Base-by-base conservation (phyloP, 2,888 invertebrate genomes). In the Polia nebulosa region DNA sequence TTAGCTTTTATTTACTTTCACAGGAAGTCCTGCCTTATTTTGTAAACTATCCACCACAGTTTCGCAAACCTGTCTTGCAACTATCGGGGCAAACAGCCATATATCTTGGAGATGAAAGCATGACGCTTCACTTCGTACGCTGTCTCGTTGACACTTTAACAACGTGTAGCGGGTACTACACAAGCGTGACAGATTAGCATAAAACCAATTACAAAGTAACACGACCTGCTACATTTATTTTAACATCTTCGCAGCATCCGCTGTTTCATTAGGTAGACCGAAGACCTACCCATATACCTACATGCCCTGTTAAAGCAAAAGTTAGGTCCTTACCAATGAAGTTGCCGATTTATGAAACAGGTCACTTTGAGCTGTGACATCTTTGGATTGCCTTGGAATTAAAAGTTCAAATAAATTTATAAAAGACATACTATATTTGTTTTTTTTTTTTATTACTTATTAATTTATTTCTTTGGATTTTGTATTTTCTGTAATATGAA, bases 161-260 rank as follows among this genome's bases (percentile, higher is more conserved):
- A 36, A 25, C 44, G 17, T 41, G 6, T 32, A 15, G 49, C 11
- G 41, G 27, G 13, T 17, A 22, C 17, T 41, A 11, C 13, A 39
- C 61, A 45, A 57, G 60, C 58, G 51, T 34, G 29, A 41, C 39
- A 39, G 6, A 76, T 67, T 64, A 59, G 29, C 72, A 72, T 78
- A 64, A 82, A 83, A 77, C 60, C 73, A 76, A 83, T 81, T 78
- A 80, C 78, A 76, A 76, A 83, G 72, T 68, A 72, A 51, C 62
- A 49, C 51, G 51, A 34, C 36, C 41, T 27, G 58, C 72, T 49
- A 22, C 51, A 56, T 63, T 63, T 51, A 76, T 64, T 71, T 71
- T 68, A 64, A 44, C 60, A 58, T 72, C 25, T 52, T 44, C 36
- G 32, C 65, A 55, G 32, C 60, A 58, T 76, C 76, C 71, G 61